Evolutionary conservation across 2,888 invertebrate species (phyloP), one percentile per base, ranked within the genome.

Genomic region (Dolichopus griseipennis): DNA sequence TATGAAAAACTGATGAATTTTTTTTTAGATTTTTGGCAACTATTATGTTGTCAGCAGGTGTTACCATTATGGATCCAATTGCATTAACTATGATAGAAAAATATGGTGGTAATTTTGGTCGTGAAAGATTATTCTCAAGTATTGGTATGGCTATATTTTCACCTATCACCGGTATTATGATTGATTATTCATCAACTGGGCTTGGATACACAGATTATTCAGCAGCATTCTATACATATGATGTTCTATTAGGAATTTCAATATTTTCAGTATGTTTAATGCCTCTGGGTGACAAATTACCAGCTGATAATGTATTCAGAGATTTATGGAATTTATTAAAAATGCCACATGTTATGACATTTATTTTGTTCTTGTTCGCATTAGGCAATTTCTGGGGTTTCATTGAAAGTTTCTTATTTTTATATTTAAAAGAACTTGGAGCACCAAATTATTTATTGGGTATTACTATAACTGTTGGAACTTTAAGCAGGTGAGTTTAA

Each of bases 381-480:
- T 84, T 94, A 74, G 95, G 95, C 69, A 91, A 92, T 76, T 87
- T 92, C 78, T 93, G 92, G 89, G 94, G 94, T 41, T 93, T 93
- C 79, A 91, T 94, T 68, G 94, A 95, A 79, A 92, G 91, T 67
- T 95, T 92, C 78, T 83, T 95, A 43, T 95, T 93, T 79, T 85
- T 93, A 76, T 94, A 92, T 79, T 84, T 94, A 71, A 90, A 90
- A 80, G 92, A 93, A 79, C 83, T 93, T 71, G 90, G 92, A 21
- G 92, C 92, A 66, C 91, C 92, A 0, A 92, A 90, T 79, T 91
- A 90, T 78, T 83, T 93, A 70, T 81, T 93, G 66, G 93, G 92
- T 88, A 87, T 93, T 74, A 93, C 93, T 73, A 89, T 93, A 74
- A 92, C 93, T 68, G 91, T 92, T 74, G 93, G 92, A 67, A 91